Evolutionary conservation across 2,113 vertebrate species (phyloP).

Genomic region (Natator depressus): DNA sequence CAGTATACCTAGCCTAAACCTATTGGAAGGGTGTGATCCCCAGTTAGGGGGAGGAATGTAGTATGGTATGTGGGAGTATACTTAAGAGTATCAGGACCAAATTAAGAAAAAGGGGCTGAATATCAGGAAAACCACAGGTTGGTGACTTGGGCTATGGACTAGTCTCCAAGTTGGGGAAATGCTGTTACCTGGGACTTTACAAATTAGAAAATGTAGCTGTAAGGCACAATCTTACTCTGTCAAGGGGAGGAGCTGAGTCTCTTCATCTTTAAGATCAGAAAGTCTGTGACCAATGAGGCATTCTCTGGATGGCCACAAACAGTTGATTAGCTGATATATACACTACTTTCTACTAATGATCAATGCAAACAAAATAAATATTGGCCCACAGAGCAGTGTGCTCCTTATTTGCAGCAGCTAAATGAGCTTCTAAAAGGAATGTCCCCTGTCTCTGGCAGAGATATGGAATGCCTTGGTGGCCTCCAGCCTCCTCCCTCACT

Average conservation of each 20-base stretch:
- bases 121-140: neutral
- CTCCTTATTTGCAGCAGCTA: neutral
- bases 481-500: neutral
- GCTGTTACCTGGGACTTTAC: slow-evolving; percentile 8
- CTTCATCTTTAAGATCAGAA: neutral
- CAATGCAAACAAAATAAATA: slow-evolving; percentile 25
- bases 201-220: neutral
- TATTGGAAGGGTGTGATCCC: neutral
- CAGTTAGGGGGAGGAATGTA: neutral
- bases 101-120: slow-evolving; percentile 30
- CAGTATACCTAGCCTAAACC: neutral
- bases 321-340: neutral
- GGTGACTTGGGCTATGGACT: neutral
- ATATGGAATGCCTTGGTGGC: neutral
- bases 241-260: neutral
- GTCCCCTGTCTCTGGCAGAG: neutral
- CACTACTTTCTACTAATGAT: slow-evolving; percentile 27
- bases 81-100: slow-evolving; percentile 5
- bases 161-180: neutral
- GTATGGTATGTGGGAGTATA: slow-evolving; percentile 16
- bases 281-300: neutral
- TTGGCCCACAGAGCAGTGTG: neutral
- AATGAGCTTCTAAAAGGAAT: neutral
- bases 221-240: neutral
- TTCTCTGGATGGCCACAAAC: neutral